Base-by-base conservation (phyloP, 2,888 invertebrate species). In the Cheilosia grossa region DNA sequence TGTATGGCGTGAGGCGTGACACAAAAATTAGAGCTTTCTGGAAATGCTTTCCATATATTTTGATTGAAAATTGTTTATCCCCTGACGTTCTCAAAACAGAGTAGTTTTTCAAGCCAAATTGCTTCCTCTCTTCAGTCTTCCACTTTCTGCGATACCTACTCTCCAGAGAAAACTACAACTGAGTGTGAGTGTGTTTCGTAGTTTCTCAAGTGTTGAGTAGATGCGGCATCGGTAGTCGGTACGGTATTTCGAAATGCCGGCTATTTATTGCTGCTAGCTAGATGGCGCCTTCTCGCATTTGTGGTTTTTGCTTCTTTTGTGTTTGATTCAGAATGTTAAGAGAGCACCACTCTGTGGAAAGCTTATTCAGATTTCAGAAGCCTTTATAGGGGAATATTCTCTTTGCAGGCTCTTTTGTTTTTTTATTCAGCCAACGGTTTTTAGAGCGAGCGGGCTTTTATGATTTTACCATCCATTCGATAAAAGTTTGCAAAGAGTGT, bases 1-100 rank as follows among this genome's bases (percentile, higher is more conserved):
- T 47, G 33, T 42, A 80, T 80, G 83, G 85, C 75, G 81, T 85
- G 81, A 81, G 81, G 81, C 75, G 80, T 85, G 83, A 81, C 81
- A 85, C 58, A 61, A 72, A 81, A 81, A 83, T 47, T 61, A 81
- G 73, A 83, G 83, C 75, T 81, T 73, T 83, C 85, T 85, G 85
- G 81, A 85, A 85, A 81, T 72, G 75, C 72, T 77, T 72, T 72
- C 54, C 72, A 75, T 75, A 42, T 27, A 49, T 70, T 72, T 70
- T 72, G 75, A 67, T 61, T 56, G 70, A 81, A 74, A 79, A 80
- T 59, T 40, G 58, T 72, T 70, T 72, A 72, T 75, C 81, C 81
- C 72, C 63, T 63, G 67, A 42, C 51, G 70, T 85, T 81, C 74
- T 81, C 49, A 77, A 64, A 67, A 77, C 44, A 74, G 79, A 78